Base-by-base conservation (phyloP, 2,888 invertebrate species). In the Isoperla grammatica region DNA sequence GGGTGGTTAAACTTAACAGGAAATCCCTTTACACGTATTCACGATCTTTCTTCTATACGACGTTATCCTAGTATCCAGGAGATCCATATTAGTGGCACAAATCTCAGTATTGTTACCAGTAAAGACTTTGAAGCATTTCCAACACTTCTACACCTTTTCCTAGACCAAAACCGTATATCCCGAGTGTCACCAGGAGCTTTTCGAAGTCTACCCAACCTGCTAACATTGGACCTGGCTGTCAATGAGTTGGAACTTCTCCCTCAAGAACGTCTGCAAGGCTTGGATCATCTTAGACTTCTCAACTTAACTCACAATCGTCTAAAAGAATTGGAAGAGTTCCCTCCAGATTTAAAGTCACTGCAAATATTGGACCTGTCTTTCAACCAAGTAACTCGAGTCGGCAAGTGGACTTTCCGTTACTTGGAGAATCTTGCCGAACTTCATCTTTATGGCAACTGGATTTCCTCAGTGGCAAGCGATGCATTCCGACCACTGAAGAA, bases 71-170 rank as follows among this genome's bases (percentile, higher is more conserved):
- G 84, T n/a, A 77, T 91, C n/a, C 86, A 90, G 72, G 89, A 91
- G 73, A 79, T 91, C 57, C 85, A 90, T 71, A 85, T 90, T 65
- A 85, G 84, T 63, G 81, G 81, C 45, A 91, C 92, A 6, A 92
- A 92, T 71, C 78, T 92, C 55, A 88, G 85, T 17, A 87, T 91
- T 65, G 81, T 93, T 50, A 90, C 90, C 0, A 88, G 88, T 66
- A 88, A 87, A 71, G 92, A 92, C 70, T 92, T 93, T 69, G 88
- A 90, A 69, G 85, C 87, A 37, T 92, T 91, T 69, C 88, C 90
- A 17, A 82, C 86, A 0, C 75, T 92, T 37, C 82, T 88, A 70
- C 88, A 86, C 69, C 79, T 92, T 59, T 85, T 85, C 70, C 75
- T 92, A 67, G 80, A 83, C 40, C 81, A 81, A 67, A 92, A 92